Evolutionary conservation across 1,140 invertebrate genomes (phyloP).

Genomic region (Magallana angulata): DNA sequence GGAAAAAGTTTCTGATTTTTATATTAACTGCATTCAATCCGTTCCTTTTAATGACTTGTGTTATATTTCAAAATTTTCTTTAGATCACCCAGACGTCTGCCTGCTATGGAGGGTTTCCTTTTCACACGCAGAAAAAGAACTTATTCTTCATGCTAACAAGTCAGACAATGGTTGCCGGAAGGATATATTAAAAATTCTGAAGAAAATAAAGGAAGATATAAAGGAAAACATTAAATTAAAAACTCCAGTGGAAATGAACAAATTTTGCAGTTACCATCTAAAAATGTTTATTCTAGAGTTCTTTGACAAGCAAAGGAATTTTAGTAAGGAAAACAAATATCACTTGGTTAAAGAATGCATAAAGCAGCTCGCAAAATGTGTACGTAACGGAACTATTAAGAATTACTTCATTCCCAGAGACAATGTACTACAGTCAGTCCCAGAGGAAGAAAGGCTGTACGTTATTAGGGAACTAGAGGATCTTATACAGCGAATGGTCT

Average conservation of each 20-base stretch:
- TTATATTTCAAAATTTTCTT: neutral
- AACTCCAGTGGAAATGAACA: slow-evolving; percentile 12
- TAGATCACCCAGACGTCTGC: slow-evolving; percentile 25
- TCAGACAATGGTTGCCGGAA: slow-evolving; percentile 32
- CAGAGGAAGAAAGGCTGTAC: neutral
- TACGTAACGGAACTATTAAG: neutral
- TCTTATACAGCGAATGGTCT: neutral
- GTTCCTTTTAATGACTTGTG: too few species aligned
- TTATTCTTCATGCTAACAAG: slow-evolving; percentile 33
- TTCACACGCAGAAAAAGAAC: slow-evolving; percentile 45
- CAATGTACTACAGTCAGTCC: slow-evolving; percentile 30
- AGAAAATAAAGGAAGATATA: slow-evolving; percentile 11
- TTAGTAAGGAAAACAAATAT: neutral
- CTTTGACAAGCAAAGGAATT: slow-evolving; percentile 2
- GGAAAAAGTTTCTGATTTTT: too few species aligned
- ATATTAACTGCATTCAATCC: too few species aligned
- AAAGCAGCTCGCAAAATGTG: neutral
- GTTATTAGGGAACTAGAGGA: neutral
- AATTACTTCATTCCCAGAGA: slow-evolving; percentile 45
- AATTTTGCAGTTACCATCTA: slow-evolving; percentile 47
- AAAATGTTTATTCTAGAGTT: slow-evolving; percentile 49
- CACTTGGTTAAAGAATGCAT: neutral
- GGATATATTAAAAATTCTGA: slow-evolving; percentile 39
- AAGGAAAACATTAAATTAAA: neutral
- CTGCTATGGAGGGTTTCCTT: slow-evolving; percentile 49